Evolutionary conservation across 2,113 vertebrate genomes (phyloP), one percentile per base, ranked within the genome.

Genomic region (Ciconia stormi): DNA sequence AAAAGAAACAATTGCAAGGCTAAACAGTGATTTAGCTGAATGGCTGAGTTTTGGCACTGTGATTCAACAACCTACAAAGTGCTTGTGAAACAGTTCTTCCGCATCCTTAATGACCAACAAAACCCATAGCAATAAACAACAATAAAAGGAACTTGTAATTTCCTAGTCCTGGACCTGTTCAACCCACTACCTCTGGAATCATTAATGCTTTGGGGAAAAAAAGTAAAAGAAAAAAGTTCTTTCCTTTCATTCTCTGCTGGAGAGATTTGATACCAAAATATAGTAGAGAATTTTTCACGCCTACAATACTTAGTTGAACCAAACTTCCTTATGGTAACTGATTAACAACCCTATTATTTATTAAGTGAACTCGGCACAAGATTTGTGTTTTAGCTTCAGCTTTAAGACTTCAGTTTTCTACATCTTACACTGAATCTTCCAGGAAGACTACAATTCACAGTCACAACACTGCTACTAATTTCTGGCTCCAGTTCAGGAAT

Each of bases 1-100:
- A 59, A 71, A 89, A 92, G 82, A 87, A 93, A 95, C 91, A 94
- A 93, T 32, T 61, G 65, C 70, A 82, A 94, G 50, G 49, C 44
- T 87, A 70, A 92, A 92, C 72, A 89, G 66, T 23, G 70, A 91
- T 76, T 89, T 73, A 86, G 69, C 32, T 59, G 55, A 38, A 59
- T 30, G 62, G 71, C 27, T 56, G 49, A 34, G 52, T 32, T 65
- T 36, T 92, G 55, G 56, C 77, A 44, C 76, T 19, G 69, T 14
- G 30, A 71, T 90, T 76, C 63, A 72, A 38, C 36, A 77, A 7
- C 59, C 58, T 71, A 44, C 36, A 56, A 2, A 38, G n/a, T 1
- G 46, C 61, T 69, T 19, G 67, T 47, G 30, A 74, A 94, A 63
- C 9, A 40, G 29, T 44, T 86, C 62, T 81, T 36, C 32, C 9